Percentiles rank a stretch among this genome's conserved stretches.
Evolutionary conservation across 2,113 vertebrate species (phyloP).

Genomic region (Eclectus roratus): DNA sequence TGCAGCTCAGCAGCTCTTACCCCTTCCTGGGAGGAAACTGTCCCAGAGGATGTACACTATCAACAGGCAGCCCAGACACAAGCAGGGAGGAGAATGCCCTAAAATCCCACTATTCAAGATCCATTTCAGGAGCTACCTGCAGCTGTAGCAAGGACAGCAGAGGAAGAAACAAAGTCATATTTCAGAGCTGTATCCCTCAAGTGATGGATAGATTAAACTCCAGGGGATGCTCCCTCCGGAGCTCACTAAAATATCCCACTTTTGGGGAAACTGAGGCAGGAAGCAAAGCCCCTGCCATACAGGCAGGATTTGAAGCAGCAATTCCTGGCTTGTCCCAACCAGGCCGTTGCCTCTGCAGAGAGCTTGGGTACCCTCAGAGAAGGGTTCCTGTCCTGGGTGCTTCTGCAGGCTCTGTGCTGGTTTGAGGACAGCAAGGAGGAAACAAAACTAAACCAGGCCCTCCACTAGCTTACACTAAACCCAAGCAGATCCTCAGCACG

Average conservation of each 20-base stretch:
- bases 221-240: neutral
- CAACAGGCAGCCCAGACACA: neutral
- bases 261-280: neutral
- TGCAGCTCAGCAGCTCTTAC: neutral
- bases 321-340: neutral
- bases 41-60: neutral
- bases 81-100: neutral
- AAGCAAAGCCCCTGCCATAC: neutral
- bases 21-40: neutral
- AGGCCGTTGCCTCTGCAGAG: neutral
- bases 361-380: neutral
- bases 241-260: neutral
- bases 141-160: neutral
- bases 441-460: neutral
- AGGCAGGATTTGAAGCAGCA: neutral
- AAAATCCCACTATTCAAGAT: neutral
- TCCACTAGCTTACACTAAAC: neutral
- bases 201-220: neutral
- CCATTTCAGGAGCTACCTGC: neutral
- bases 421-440: neutral
- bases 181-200: neutral
- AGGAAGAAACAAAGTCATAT: neutral
- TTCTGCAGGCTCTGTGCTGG: neutral
- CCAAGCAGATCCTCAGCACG: neutral
- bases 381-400: neutral